Evolutionary conservation across 1,140 invertebrate genomes (phyloP).

Genomic region (Ylistrum balloti): DNA sequence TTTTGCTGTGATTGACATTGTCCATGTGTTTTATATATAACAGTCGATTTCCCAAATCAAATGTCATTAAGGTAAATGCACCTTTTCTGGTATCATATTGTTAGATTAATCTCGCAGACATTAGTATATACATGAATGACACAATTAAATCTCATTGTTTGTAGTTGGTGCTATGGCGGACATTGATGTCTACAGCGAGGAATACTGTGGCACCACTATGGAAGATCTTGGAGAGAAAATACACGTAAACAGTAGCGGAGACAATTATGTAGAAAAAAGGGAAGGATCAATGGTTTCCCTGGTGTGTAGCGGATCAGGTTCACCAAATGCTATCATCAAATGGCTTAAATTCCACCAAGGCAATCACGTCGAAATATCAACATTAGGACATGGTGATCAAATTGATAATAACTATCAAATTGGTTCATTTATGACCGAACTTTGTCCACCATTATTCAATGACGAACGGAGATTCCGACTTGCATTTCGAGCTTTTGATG

Average conservation of each 20-base stretch:
- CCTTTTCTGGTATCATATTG: no score
- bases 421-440: not conserved
- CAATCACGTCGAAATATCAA: not conserved
- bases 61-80: no score
- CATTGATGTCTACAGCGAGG: not conserved
- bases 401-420: not conserved
- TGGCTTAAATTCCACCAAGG: not conserved
- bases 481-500: not conserved
- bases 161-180: not conserved
- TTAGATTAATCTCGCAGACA: no score
- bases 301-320: not conserved
- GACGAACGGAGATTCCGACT: not conserved
- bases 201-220: not conserved
- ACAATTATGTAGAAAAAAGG: not conserved
- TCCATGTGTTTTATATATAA: no score
- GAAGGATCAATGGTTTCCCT: not conserved
- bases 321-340: not conserved
- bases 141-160: no score
- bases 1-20: no score
- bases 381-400: not conserved
- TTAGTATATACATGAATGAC: no score
- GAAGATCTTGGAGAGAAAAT: slow-evolving; percentile 23
- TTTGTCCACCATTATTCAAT: not conserved
- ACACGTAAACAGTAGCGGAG: not conserved
- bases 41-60: no score